Percentiles rank a stretch among this genome's conserved stretches.
These are phyloP conservation scores for Watsonalla binaria DNA, from an alignment of 2,888 invertebrate genomes.

Conservation along the genomic window DNA sequence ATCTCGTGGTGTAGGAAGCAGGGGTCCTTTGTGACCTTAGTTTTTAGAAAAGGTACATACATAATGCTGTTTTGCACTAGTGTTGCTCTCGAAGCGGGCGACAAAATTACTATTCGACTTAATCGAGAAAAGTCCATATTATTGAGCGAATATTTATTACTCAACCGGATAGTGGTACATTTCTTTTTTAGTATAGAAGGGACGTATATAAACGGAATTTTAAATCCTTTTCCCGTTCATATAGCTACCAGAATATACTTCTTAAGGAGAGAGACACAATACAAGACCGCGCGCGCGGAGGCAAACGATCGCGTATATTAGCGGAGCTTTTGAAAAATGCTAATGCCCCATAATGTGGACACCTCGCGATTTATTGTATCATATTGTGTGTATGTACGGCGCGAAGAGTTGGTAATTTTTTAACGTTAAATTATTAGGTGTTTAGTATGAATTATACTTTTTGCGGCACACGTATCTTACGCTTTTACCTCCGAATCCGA, in stretches of 20 bases:
- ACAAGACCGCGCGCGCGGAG: conserved; percentile 7
- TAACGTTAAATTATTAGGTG: conserved; percentile 4
- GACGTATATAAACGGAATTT: too few species aligned
- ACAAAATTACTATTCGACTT: too few species aligned
- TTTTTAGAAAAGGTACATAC: too few species aligned
- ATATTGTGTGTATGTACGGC: conserved; percentile 12
- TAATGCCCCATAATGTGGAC: conserved; percentile 20
- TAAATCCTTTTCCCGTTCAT: too few species aligned
- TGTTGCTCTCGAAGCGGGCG: too few species aligned
- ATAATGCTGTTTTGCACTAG: too few species aligned
- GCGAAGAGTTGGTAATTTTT: conserved; percentile 1
- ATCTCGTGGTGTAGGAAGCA: too few species aligned
- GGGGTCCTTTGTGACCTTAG: too few species aligned
- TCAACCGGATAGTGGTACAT: too few species aligned
- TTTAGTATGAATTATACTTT: conserved; percentile 2
- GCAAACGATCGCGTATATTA: conserved; percentile 22
- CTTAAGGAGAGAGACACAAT: not conserved
- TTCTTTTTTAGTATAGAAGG: too few species aligned
- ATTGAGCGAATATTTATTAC: too few species aligned
- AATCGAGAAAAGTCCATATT: too few species aligned
- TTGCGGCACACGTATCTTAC: not conserved
- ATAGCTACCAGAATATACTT: not conserved
- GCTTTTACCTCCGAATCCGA: not conserved
- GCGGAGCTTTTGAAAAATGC: conserved; percentile 33
- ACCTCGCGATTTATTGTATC: conserved; percentile 23